These are phyloP conservation scores for Nymphicus hollandicus DNA, from an alignment of 2,113 vertebrate species.

Conservation along the genomic window DNA sequence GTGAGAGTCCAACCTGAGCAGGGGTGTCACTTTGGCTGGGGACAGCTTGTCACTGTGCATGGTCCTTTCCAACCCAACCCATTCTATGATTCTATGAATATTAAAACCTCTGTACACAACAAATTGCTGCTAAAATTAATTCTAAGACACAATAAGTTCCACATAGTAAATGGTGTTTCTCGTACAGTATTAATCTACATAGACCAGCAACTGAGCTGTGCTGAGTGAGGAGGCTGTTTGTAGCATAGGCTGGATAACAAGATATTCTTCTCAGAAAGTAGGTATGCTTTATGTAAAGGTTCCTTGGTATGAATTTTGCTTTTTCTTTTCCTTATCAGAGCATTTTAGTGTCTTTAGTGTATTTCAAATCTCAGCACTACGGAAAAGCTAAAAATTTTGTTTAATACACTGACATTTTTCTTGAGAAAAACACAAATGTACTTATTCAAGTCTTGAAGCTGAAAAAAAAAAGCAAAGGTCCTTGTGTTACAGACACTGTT, in stretches of 20 bases:
- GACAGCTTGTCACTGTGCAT: accelerated
- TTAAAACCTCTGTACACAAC: background rate
- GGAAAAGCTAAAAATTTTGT: conserved; percentile 36
- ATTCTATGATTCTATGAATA: background rate
- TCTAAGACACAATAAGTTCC: background rate
- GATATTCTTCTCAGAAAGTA: conserved; percentile 15
- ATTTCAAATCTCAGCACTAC: conserved; percentile 51
- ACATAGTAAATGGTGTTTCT: background rate
- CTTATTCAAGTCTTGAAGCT: conserved; percentile 45
- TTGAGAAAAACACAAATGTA: conserved; percentile 32
- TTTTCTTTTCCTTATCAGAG: background rate
- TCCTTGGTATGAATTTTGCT: background rate
- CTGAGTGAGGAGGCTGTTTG: background rate
- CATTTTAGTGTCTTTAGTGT: background rate
- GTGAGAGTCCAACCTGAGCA: background rate
- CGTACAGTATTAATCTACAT: background rate
- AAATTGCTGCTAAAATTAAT: background rate
- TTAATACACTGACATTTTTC: conserved; percentile 46
- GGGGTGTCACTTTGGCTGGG: background rate
- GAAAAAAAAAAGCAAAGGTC: conserved; percentile 45
- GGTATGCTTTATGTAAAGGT: conserved; percentile 13
- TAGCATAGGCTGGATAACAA: background rate
- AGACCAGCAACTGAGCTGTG: background rate
- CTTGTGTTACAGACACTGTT: conserved; percentile 52
- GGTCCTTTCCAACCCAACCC: background rate